A percentile compares a stretch with the other conserved stretches of the same genome.
Evolutionary conservation across 2,888 invertebrate genomes (phyloP).

Genomic region (Idaea biselata): DNA sequence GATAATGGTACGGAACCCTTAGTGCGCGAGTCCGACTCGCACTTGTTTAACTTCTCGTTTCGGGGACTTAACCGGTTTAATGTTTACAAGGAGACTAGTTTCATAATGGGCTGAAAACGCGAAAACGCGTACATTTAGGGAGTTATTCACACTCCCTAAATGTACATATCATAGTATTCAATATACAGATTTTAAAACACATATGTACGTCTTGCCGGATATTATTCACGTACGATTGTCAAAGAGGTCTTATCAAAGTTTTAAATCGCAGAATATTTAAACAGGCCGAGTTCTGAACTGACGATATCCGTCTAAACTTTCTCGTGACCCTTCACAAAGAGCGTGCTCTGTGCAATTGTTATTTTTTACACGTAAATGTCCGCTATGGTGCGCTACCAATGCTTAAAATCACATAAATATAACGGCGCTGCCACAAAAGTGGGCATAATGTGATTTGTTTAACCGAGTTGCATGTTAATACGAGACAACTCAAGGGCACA

Average conservation of each 20-base stretch:
- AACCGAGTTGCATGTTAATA: not conserved
- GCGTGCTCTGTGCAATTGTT: slow-evolving; percentile 22
- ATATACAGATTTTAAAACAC: too few relatives aligned
- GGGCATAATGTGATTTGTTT: not conserved
- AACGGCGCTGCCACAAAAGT: slow-evolving; percentile 12
- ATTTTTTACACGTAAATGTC: slow-evolving; percentile 23
- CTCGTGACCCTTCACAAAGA: slow-evolving; percentile 38
- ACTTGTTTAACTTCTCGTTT: too few relatives aligned
- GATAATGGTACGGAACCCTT: too few relatives aligned
- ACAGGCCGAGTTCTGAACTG: slow-evolving; percentile 50
- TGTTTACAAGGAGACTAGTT: too few relatives aligned
- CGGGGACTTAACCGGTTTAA: too few relatives aligned
- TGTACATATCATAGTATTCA: too few relatives aligned
- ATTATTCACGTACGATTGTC: too few relatives aligned
- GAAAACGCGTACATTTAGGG: too few relatives aligned
- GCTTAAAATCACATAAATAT: slow-evolving; percentile 14
- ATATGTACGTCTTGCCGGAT: too few relatives aligned
- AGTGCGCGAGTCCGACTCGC: too few relatives aligned
- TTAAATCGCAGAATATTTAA: slow-evolving; percentile 39
- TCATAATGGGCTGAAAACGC: too few relatives aligned
- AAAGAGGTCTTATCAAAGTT: not conserved
- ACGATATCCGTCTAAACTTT: slow-evolving; percentile 50
- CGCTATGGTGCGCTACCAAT: slow-evolving; percentile 12
- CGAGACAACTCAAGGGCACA: not conserved
- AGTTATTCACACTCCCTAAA: too few relatives aligned